Percentiles rank a stretch among this genome's conserved stretches.
Evolutionary conservation across 2,888 invertebrate genomes (phyloP).

Genomic region (Tigriopus californicus): DNA sequence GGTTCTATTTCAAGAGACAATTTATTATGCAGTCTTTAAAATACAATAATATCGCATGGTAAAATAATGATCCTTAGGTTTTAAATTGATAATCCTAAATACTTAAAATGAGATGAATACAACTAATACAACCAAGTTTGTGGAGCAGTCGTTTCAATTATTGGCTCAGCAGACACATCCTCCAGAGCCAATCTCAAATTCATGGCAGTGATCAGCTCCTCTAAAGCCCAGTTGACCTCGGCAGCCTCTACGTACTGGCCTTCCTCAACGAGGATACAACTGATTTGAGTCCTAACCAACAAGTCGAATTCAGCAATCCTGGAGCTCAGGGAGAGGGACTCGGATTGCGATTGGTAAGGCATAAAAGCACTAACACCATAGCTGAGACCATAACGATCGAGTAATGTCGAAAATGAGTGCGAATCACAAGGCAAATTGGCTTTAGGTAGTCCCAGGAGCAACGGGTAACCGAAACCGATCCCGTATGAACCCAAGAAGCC

Average conservation of each 20-base stretch:
- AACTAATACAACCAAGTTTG: too few relatives aligned
- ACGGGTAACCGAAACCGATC: conserved; percentile 5
- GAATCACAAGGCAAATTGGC: neutral
- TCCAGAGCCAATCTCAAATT: neutral
- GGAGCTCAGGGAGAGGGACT: neutral
- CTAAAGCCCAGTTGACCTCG: neutral
- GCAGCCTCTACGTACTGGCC: neutral
- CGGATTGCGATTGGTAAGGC: too few relatives aligned
- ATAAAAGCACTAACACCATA: neutral
- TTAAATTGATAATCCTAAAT: too few relatives aligned
- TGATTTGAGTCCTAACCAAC: neutral
- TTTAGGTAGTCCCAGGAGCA: neutral
- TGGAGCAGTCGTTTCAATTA: neutral
- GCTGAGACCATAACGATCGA: neutral
- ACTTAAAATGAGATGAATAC: too few relatives aligned
- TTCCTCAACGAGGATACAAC: neutral
- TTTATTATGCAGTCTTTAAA: too few relatives aligned
- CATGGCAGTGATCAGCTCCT: conserved; percentile 2
- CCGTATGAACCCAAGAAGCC: neutral
- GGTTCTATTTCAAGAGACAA: too few relatives aligned
- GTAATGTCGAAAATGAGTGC: neutral
- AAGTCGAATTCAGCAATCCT: neutral
- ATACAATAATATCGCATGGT: too few relatives aligned
- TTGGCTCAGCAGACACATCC: neutral
- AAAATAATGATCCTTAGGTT: too few relatives aligned